These are phyloP conservation scores for Charanyca ferruginea DNA, from an alignment of 2,888 invertebrate genomes.

Conservation along the genomic window DNA sequence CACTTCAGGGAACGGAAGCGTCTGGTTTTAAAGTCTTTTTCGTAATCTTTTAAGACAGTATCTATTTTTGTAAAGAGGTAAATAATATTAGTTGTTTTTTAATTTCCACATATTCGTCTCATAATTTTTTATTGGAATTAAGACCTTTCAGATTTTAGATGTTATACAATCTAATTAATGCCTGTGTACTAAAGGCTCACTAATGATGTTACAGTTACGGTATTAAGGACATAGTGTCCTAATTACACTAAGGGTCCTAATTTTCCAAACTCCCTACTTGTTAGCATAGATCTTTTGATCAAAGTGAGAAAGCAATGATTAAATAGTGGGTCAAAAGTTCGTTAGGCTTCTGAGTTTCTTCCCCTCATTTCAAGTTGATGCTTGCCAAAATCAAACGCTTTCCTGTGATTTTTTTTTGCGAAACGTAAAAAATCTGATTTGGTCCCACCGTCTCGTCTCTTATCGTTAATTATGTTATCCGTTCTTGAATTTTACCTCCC, in stretches of 20 bases:
- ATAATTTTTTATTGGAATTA: background rate
- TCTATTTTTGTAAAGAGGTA: background rate
- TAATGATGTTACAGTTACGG: constrained; percentile 42
- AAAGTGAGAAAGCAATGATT: constrained; percentile 25
- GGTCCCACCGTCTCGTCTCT: constrained; percentile 33
- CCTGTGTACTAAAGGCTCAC: constrained; percentile 12
- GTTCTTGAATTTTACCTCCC: constrained; percentile 49
- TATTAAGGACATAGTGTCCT: constrained; percentile 37
- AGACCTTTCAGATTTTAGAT: constrained; percentile 1
- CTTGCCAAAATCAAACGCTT: constrained; percentile 34
- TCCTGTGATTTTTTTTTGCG: constrained; percentile 10
- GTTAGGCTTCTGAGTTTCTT: constrained; percentile 12
- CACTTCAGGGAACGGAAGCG: constrained; percentile 7
- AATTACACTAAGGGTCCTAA: constrained; percentile 38
- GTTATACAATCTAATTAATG: constrained; percentile 30
- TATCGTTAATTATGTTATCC: constrained; percentile 58
- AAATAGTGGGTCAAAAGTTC: constrained; percentile 14
- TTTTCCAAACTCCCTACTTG: constrained; percentile 21
- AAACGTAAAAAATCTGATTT: constrained; percentile 48
- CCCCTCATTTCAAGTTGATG: constrained; percentile 22
- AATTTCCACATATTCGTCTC: background rate
- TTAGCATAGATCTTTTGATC: constrained; percentile 35
- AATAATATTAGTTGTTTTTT: background rate
- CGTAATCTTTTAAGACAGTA: background rate
- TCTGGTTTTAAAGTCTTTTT: constrained; percentile 23